These are phyloP conservation scores for Nasonia longicornis DNA, from an alignment of 1,140 invertebrate species.

Conservation along the genomic window DNA sequence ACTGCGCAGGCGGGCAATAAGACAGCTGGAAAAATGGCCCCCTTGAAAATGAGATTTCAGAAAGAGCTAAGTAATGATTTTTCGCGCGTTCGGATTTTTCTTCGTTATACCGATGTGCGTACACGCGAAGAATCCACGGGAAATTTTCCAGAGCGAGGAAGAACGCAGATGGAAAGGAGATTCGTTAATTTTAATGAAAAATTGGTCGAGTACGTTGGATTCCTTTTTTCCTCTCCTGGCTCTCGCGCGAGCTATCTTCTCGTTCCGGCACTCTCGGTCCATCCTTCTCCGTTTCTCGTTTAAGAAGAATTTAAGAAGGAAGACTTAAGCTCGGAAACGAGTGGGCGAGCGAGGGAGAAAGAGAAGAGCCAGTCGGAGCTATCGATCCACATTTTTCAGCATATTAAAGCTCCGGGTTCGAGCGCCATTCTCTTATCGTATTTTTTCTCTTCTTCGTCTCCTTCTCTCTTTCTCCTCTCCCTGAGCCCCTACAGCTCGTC, in stretches of 20 bases:
- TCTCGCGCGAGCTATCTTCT: neutral
- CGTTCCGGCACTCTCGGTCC: neutral
- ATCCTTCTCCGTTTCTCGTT: neutral
- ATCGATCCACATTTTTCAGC: constrained; percentile 24
- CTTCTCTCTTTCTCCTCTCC: neutral
- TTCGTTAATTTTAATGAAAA: constrained; percentile 34
- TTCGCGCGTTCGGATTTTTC: constrained; percentile 19
- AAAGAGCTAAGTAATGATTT: constrained; percentile 25
- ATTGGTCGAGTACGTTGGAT: neutral
- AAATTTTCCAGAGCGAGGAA: neutral
- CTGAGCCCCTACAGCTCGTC: neutral
- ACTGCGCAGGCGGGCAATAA: neutral
- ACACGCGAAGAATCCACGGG: neutral
- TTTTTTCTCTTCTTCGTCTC: neutral
- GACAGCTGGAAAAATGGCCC: neutral
- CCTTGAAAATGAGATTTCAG: constrained; percentile 25
- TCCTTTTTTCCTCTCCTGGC: neutral
- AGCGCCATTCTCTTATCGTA: constrained; percentile 16
- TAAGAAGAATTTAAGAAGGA: constrained; percentile 23
- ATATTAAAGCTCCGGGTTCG: neutral
- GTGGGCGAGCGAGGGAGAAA: neutral
- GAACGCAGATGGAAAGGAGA: neutral
- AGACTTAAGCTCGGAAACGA: constrained; percentile 17
- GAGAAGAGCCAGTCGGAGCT: neutral
- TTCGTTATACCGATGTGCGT: neutral